Evolutionary conservation across 2,888 invertebrate species (phyloP).

Genomic region (Chirona hameri): DNA sequence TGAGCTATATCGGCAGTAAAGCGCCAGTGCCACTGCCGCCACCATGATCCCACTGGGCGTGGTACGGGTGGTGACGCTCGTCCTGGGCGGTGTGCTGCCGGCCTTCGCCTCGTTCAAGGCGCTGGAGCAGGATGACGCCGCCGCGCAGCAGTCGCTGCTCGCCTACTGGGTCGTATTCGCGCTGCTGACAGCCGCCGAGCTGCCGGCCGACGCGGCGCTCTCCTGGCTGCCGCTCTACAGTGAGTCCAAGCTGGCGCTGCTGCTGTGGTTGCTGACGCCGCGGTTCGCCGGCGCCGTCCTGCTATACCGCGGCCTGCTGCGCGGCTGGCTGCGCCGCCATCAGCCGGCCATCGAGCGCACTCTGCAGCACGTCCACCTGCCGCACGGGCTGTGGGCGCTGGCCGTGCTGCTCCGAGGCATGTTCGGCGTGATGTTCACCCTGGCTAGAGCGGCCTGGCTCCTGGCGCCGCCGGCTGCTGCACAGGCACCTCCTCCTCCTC

Average conservation of each 20-base stretch:
- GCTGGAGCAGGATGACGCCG: background rate
- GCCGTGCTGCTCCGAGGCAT: background rate
- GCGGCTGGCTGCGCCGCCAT: conserved; percentile 5
- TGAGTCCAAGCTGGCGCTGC: background rate
- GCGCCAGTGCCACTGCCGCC: background rate
- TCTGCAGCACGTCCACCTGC: background rate
- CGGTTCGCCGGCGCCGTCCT: conserved; percentile 2
- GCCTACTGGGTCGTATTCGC: background rate
- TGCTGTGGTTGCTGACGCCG: conserved; percentile 12
- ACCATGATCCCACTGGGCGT: background rate
- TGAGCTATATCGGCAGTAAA: no score
- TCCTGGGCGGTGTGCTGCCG: background rate
- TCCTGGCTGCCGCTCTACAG: conserved; percentile 22
- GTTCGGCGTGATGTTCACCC: background rate
- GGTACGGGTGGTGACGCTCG: background rate
- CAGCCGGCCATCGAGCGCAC: background rate
- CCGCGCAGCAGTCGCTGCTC: background rate
- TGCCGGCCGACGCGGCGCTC: background rate
- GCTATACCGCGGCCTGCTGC: background rate
- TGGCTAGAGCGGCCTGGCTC: background rate
- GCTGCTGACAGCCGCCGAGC: background rate
- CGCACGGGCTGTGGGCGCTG: background rate
- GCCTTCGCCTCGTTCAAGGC: conserved; percentile 5
- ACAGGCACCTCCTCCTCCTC: background rate
- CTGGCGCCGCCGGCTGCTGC: background rate